A percentile compares a stretch with the other conserved stretches of the same genome.
Conservation (phyloP, 2,888 invertebrate genomes). For the Lycophotia porphyrea region DNA sequence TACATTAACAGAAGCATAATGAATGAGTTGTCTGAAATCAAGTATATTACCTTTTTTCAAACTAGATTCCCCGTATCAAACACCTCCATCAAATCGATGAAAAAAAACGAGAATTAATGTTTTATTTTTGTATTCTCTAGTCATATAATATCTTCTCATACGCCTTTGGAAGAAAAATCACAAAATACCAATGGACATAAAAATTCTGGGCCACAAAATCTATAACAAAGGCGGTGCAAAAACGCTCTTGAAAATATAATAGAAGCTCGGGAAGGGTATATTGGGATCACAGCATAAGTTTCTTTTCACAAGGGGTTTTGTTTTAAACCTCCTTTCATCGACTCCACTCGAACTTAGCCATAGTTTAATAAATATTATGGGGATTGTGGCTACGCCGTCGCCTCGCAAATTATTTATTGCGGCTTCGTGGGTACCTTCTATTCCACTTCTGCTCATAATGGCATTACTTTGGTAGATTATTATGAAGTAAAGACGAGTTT, state of each 20-base stretch:
- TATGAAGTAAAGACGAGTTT: conserved; percentile 30
- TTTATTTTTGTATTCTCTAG: too few relatives aligned
- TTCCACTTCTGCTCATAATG: conserved; percentile 52
- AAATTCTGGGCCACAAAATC: conserved; percentile 48
- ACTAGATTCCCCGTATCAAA: neutral
- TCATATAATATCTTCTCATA: conserved; percentile 6
- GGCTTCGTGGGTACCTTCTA: conserved; percentile 61
- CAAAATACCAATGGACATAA: conserved; percentile 37
- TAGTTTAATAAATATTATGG: conserved; percentile 76
- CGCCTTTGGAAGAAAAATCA: conserved; percentile 20
- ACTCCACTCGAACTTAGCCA: conserved; percentile 59
- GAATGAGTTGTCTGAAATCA: conserved; percentile 1
- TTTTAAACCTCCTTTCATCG: conserved; percentile 72
- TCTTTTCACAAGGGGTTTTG: conserved; percentile 74
- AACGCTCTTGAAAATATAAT: conserved; percentile 68
- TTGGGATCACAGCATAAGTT: conserved; percentile 76
- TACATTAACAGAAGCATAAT: neutral
- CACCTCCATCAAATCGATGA: neutral
- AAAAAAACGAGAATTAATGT: neutral
- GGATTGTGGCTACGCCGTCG: conserved; percentile 57
- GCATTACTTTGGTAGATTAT: conserved; percentile 55
- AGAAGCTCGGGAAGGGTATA: conserved; percentile 69
- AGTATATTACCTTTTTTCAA: neutral
- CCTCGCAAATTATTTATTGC: conserved; percentile 72
- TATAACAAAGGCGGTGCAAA: conserved; percentile 44